phyloP scores from a whole-genome alignment of 2,888 invertebrate species.

The Pachydiplax longipennis region DNA sequence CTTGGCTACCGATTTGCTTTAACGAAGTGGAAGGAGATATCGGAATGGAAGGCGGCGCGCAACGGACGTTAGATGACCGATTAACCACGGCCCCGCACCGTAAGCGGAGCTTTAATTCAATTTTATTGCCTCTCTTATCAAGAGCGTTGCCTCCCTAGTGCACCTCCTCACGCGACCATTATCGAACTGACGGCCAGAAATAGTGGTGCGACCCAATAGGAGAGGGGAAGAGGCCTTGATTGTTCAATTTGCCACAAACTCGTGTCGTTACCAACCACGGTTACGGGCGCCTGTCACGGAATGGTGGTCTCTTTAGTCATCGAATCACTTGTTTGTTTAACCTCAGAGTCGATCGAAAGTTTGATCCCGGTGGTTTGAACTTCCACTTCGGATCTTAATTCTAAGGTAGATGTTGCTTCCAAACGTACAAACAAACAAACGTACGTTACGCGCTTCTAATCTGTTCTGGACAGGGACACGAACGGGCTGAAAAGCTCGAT shows the following conservation, averaged over 20 bases:
- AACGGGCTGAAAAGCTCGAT: too few species aligned
- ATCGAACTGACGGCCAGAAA: background rate
- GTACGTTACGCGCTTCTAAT: too few species aligned
- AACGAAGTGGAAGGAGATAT: background rate
- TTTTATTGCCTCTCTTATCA: conserved; percentile 36
- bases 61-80: background rate
- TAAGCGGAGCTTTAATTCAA: conserved; percentile 34
- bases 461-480: too few species aligned
- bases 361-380: too few species aligned
- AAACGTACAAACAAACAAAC: too few species aligned
- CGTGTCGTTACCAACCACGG: background rate
- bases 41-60: background rate
- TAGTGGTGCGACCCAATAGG: background rate
- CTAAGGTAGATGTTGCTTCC: too few species aligned
- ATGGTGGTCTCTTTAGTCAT: too few species aligned
- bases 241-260: background rate
- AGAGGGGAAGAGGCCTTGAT: background rate
- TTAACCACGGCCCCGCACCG: conserved; percentile 6
- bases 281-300: background rate
- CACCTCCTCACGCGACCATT: background rate
- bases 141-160: background rate
- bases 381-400: too few species aligned
- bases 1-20: background rate
- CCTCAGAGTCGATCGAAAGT: too few species aligned
- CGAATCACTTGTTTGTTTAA: too few species aligned